Evolutionary conservation across 2,888 invertebrate genomes (phyloP).

Genomic region (Melanargia galathea): DNA sequence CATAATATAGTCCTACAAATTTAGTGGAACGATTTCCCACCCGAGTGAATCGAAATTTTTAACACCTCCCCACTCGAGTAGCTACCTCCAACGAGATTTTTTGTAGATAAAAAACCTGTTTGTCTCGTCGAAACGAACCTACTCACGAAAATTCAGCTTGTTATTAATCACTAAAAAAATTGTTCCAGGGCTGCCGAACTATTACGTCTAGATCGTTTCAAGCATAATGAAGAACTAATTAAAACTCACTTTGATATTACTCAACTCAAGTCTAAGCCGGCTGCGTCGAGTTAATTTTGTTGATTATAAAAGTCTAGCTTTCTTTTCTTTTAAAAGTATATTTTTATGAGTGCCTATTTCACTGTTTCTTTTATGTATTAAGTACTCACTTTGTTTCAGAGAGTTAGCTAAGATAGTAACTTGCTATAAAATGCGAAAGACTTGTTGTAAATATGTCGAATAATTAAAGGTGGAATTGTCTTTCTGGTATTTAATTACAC

Average conservation of each 20-base stretch:
- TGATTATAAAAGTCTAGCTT: conserved; percentile 21
- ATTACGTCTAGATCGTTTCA: conserved; percentile 44
- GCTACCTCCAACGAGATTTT: too few relatives aligned
- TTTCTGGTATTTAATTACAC: too few relatives aligned
- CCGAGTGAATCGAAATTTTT: too few relatives aligned
- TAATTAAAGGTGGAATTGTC: not conserved
- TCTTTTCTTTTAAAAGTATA: conserved; percentile 18
- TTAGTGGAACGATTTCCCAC: too few relatives aligned
- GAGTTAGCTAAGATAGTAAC: not conserved
- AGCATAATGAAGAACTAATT: conserved; percentile 62
- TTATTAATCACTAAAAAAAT: too few relatives aligned
- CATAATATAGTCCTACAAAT: too few relatives aligned
- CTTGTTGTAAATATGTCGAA: not conserved
- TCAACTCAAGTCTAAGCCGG: conserved; percentile 32
- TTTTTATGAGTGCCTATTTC: conserved; percentile 15
- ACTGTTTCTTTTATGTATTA: conserved; percentile 17
- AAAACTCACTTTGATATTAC: conserved; percentile 53
- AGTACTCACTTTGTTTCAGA: conserved; percentile 12
- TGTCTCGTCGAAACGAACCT: too few relatives aligned
- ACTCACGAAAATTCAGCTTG: too few relatives aligned
- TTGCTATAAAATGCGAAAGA: not conserved
- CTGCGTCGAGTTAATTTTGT: conserved; percentile 23
- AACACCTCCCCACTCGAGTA: too few relatives aligned
- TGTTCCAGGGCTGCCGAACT: too few relatives aligned
- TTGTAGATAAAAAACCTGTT: too few relatives aligned